Conservation (phyloP, 2,113 vertebrate species). For the Spea bombifrons region DNA sequence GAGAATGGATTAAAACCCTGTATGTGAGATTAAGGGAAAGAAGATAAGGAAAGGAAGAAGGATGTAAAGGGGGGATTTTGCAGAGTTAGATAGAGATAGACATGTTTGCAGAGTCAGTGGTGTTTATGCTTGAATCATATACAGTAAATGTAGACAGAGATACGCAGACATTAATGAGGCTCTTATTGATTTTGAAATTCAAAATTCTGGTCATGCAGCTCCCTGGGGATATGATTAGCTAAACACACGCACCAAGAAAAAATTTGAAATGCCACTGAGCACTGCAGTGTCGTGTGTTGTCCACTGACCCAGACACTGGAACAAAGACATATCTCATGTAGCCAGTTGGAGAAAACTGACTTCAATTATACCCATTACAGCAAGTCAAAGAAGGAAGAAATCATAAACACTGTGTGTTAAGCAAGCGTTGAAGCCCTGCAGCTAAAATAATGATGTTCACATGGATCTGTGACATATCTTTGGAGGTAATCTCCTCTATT, state of each 20-base stretch:
- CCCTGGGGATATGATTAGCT: constrained; percentile 41
- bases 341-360: constrained; percentile 38
- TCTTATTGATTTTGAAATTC: constrained; percentile 32
- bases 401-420: constrained; percentile 34
- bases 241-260: constrained; percentile 30
- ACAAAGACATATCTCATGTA: constrained; percentile 44
- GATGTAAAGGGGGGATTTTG: background rate
- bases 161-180: background rate
- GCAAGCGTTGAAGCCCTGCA: constrained; percentile 24
- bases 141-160: constrained; percentile 18
- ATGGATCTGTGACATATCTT: constrained; percentile 14
- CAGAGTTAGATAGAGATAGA: background rate
- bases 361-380: constrained; percentile 45
- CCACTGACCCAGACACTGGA: constrained; percentile 44
- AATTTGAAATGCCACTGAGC: constrained; percentile 39
- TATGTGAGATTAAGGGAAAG: background rate
- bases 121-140: constrained; percentile 8
- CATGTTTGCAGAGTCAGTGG: background rate
- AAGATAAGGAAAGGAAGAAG: background rate
- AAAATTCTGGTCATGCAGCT: constrained; percentile 28
- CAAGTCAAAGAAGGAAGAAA: constrained; percentile 26
- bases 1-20: background rate
- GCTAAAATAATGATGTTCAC: constrained; percentile 35
- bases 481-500: constrained; percentile 4
- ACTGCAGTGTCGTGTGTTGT: constrained; percentile 22